Percentiles rank a stretch among this genome's conserved stretches.
These are phyloP conservation scores for Trichoplusia ni DNA, from an alignment of 1,140 invertebrate species.

Conservation along the genomic window DNA sequence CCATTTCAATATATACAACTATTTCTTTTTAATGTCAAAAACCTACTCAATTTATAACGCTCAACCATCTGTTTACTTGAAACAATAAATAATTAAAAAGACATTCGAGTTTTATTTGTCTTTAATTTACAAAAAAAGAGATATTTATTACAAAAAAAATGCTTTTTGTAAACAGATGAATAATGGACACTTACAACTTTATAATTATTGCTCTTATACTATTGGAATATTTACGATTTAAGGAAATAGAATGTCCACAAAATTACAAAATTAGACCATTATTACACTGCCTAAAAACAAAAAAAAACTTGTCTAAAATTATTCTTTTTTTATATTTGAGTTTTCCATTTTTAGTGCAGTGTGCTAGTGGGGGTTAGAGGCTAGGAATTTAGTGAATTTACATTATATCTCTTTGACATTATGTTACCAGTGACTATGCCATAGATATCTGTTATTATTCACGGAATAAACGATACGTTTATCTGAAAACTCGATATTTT, in stretches of 20 bases:
- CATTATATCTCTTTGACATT: constrained; percentile 57
- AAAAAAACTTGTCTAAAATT: too few relatives aligned
- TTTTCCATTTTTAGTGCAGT: constrained; percentile 19
- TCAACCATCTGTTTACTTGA: constrained; percentile 20
- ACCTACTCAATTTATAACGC: constrained; percentile 16
- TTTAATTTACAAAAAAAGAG: neutral
- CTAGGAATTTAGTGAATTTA: constrained; percentile 62
- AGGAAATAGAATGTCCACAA: too few relatives aligned
- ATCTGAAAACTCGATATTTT: constrained; percentile 12
- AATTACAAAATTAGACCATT: too few relatives aligned
- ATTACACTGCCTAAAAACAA: too few relatives aligned
- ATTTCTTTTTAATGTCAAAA: neutral
- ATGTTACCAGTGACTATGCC: constrained; percentile 79
- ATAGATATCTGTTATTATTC: constrained; percentile 76
- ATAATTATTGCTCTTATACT: too few relatives aligned
- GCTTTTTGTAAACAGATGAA: too few relatives aligned
- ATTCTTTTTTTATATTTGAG: too few relatives aligned
- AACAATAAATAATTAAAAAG: constrained; percentile 7
- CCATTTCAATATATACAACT: too few relatives aligned
- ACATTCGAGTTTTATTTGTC: constrained; percentile 4
- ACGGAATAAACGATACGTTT: constrained; percentile 65
- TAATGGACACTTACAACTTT: too few relatives aligned
- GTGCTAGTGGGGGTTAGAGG: constrained; percentile 55
- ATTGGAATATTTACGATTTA: too few relatives aligned
- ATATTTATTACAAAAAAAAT: too few relatives aligned